A percentile compares a stretch with the other conserved stretches of the same genome.
These are phyloP conservation scores for Alectura lathami DNA, from an alignment of 2,113 vertebrate species.

Conservation along the genomic window DNA sequence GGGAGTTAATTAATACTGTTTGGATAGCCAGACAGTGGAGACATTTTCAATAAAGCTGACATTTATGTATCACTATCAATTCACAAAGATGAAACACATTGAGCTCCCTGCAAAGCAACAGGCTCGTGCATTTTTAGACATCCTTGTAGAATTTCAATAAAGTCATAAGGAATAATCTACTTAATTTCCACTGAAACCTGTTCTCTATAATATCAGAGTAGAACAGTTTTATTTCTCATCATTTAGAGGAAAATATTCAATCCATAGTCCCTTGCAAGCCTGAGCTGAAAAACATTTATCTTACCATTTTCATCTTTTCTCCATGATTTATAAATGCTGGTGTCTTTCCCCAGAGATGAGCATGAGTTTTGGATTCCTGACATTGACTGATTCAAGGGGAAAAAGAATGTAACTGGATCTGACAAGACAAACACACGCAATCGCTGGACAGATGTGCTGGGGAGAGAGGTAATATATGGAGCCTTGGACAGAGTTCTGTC, in stretches of 20 bases:
- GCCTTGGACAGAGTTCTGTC: not conserved
- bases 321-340: not conserved
- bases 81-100: slow-evolving; percentile 19
- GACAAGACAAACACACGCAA: not conserved
- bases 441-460: not conserved
- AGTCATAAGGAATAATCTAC: slow-evolving; percentile 18
- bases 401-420: not conserved
- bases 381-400: not conserved
- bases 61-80: slow-evolving; percentile 48
- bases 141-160: slow-evolving; percentile 36
- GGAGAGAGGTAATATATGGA: not conserved
- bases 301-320: not conserved
- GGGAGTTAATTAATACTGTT: slow-evolving; percentile 58
- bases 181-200: slow-evolving; percentile 17
- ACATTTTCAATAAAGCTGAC: slow-evolving; percentile 44
- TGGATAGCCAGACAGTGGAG: slow-evolving; percentile 36
- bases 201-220: not conserved
- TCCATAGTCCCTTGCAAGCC: not conserved
- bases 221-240: not conserved
- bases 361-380: not conserved
- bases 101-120: slow-evolving; percentile 22
- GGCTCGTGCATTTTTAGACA: not conserved
- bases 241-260: not conserved
- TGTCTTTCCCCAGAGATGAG: not conserved
- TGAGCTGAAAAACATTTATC: slow-evolving; percentile 6